Evolutionary conservation across 2,113 vertebrate genomes (phyloP).

Genomic region (Ailurus styani): DNA sequence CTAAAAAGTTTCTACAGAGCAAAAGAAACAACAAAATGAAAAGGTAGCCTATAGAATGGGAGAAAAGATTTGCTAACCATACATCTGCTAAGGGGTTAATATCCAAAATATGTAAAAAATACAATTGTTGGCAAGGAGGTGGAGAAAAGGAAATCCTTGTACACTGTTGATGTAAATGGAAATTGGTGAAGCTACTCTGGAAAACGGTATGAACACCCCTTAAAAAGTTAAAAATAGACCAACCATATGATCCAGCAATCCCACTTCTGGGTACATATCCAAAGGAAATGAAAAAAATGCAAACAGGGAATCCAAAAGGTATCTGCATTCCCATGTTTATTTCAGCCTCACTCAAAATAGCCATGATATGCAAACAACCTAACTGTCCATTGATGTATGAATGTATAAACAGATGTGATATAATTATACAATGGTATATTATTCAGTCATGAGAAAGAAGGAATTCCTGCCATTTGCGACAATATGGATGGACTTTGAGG

Average conservation of each 20-base stretch:
- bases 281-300: not conserved
- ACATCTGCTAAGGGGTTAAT: not conserved
- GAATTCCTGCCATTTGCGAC: not conserved
- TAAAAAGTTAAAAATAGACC: not conserved
- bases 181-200: not conserved
- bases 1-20: not conserved
- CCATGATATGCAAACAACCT: not conserved
- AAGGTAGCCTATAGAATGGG: not conserved
- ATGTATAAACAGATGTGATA: not conserved
- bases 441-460: not conserved
- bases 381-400: not conserved
- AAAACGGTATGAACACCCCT: not conserved
- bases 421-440: not conserved
- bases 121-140: not conserved
- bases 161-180: not conserved
- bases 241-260: not conserved
- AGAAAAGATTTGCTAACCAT: not conserved
- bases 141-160: not conserved
- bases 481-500: not conserved
- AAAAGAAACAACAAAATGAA: not conserved
- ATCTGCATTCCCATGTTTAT: not conserved
- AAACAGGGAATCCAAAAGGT: not conserved
- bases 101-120: not conserved
- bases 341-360: not conserved
- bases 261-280: not conserved